These are phyloP conservation scores for Riparia riparia DNA, from an alignment of 2,113 vertebrate species.

Conservation along the genomic window DNA sequence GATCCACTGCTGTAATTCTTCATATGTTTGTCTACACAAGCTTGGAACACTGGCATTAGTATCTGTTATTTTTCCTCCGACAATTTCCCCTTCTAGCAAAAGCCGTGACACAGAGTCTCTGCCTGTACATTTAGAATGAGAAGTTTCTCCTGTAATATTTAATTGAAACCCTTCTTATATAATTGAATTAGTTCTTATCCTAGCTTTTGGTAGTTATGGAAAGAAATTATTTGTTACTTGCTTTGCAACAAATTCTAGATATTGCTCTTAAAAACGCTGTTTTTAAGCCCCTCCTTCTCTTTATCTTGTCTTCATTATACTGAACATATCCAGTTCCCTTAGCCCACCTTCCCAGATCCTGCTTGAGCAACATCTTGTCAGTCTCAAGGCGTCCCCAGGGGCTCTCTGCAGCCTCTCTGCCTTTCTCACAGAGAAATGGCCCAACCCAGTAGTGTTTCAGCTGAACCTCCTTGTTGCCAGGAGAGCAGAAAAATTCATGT, in stretches of 20 bases:
- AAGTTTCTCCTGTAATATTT: not conserved
- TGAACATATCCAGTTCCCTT: not conserved
- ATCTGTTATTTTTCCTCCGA: not conserved
- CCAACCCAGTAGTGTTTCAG: not conserved
- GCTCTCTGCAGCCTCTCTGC: not conserved
- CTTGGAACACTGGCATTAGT: not conserved
- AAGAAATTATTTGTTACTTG: not conserved
- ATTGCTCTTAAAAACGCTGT: not conserved
- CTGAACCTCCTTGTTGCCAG: not conserved
- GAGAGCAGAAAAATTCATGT: not conserved
- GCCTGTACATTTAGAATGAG: not conserved
- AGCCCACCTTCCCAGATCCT: not conserved
- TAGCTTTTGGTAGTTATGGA: not conserved
- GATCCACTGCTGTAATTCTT: not conserved
- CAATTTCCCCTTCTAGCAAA: not conserved
- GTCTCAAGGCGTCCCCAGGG: not conserved
- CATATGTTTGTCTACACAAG: not conserved
- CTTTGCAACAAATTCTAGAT: not conserved
- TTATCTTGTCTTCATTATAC: not conserved
- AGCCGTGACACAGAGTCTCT: not conserved
- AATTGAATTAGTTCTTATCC: not conserved
- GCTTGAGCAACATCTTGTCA: not conserved
- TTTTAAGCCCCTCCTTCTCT: not conserved
- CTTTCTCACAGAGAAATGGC: not conserved
- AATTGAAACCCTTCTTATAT: not conserved